Evolutionary conservation across 37 sponge, comb jelly and placozoan species (phyloP).

Genomic region (Haliclona indistincta): DNA sequence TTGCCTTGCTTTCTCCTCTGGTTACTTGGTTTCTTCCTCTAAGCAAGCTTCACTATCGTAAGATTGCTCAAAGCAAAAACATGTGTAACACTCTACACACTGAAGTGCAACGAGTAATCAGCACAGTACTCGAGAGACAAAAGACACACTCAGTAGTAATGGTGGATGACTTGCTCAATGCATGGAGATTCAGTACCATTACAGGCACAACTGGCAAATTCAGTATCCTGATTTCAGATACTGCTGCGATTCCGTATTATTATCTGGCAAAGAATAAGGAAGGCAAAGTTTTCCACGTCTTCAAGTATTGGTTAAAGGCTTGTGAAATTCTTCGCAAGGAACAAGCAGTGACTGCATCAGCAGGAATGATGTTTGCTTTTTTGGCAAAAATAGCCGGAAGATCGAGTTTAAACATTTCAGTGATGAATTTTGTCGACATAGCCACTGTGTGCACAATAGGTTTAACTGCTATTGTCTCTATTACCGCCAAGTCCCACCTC

Average conservation of each 20-base stretch:
- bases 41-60: background rate
- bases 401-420: constrained; percentile 1
- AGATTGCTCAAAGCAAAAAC: background rate
- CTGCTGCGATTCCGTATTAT: too few relatives aligned
- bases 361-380: constrained; percentile 21
- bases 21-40: background rate
- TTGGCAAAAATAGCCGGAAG: constrained; percentile 22
- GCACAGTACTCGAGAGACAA: too few relatives aligned
- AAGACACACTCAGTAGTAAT: background rate
- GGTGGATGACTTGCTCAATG: background rate
- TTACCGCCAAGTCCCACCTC: background rate
- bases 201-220: background rate
- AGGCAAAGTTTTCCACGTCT: constrained; percentile 16
- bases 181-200: background rate
- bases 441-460: constrained; percentile 25
- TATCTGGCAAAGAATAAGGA: too few relatives aligned
- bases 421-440: constrained; percentile 34
- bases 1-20: background rate
- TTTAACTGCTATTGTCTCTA: constrained; percentile 30
- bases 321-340: constrained; percentile 25
- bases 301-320: constrained; percentile 34
- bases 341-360: constrained; percentile 13
- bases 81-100: background rate
- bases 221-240: background rate
- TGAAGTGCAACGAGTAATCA: too few relatives aligned